Evolutionary conservation across 2,113 vertebrate genomes (phyloP), one percentile per base, ranked within the genome.

Genomic region (Athene noctua): DNA sequence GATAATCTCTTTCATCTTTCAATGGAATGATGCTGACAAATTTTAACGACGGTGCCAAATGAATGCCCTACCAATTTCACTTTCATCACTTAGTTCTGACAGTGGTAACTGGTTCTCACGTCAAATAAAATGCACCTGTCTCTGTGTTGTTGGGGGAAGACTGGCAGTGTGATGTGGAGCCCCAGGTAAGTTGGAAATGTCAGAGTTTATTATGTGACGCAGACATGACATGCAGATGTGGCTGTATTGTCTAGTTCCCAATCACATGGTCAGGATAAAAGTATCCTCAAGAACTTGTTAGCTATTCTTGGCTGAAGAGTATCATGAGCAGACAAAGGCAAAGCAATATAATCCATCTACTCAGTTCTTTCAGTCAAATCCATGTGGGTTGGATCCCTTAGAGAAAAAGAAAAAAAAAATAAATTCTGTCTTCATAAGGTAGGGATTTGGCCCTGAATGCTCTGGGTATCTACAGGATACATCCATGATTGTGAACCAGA

Each of bases 51-150:
- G 3, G 6, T 86, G 20, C 65, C 81, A 85, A 84, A 79, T 9
- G 57, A 34, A 65, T 21, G 13, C 62, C 25, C 70, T 73, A 13
- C 40, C 20, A 47, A 27, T 83, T 77, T 88, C 26, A 74, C 6
- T 93, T 82, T 30, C 15, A 13, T 88, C 5, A 15, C 29, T 71
- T 65, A 30, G 19, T 93, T 90, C 51, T 94, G 59, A 49, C 30
- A 40, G 26, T n/a, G 49, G 13, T 27, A 61, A 49, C 4, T 0
- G 0, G 4, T 82, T 77, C 65, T 13, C 0, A 0, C 58, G 23
- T 78, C 0, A 1, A 77, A 73, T 22, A 62, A 83, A 88, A 6
- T 0, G 0, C n/a, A 86, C 15, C 46, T 29, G 17, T 62, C 55
- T 65, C 54, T 40, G 32, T 1, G 0, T 7, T 70, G 12, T 5